phyloP scores from a whole-genome alignment of 2,797 vertebrate species.

The Trachops cirrhosus region DNA sequence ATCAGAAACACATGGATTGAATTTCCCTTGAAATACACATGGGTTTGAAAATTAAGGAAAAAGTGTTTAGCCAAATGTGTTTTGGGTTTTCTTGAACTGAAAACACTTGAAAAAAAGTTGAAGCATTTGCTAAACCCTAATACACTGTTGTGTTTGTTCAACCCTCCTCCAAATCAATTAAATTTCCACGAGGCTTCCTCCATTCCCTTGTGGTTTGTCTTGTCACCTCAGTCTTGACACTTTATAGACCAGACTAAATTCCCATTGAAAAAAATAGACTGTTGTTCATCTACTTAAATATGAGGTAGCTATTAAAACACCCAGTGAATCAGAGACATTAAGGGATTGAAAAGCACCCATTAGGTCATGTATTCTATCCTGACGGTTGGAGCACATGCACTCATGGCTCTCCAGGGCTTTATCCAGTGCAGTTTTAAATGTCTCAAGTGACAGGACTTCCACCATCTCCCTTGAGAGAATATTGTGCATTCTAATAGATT shows the following conservation, averaged over 20 bases:
- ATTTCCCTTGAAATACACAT: conserved; percentile 81
- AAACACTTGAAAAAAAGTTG: conserved; percentile 69
- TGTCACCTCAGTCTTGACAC: conserved; percentile 73
- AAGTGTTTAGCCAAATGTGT: conserved; percentile 80
- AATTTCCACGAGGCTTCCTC: conserved; percentile 57
- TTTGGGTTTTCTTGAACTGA: conserved; percentile 78
- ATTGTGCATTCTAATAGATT: conserved; percentile 77
- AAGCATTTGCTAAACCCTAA: conserved; percentile 72
- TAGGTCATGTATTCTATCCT: conserved; percentile 65
- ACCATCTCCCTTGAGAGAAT: conserved; percentile 75
- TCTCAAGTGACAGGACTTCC: conserved; percentile 77
- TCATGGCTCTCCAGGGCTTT: conserved; percentile 73
- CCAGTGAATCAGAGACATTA: conserved; percentile 60
- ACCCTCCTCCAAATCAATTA: conserved; percentile 71
- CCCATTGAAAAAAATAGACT: conserved; percentile 63
- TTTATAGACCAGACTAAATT: conserved; percentile 69
- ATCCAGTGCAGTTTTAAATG: conserved; percentile 77
- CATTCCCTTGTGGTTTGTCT: conserved; percentile 61
- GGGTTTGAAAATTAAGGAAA: conserved; percentile 79
- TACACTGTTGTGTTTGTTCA: conserved; percentile 70
- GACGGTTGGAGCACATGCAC: conserved; percentile 56
- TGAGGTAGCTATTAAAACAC: conserved; percentile 67
- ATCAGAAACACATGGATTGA: conserved; percentile 81
- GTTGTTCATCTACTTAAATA: conserved; percentile 74
- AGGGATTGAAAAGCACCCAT: conserved; percentile 62